Evolutionary conservation across 2,797 vertebrate genomes (phyloP).

Genomic region (Spheniscus humboldti): DNA sequence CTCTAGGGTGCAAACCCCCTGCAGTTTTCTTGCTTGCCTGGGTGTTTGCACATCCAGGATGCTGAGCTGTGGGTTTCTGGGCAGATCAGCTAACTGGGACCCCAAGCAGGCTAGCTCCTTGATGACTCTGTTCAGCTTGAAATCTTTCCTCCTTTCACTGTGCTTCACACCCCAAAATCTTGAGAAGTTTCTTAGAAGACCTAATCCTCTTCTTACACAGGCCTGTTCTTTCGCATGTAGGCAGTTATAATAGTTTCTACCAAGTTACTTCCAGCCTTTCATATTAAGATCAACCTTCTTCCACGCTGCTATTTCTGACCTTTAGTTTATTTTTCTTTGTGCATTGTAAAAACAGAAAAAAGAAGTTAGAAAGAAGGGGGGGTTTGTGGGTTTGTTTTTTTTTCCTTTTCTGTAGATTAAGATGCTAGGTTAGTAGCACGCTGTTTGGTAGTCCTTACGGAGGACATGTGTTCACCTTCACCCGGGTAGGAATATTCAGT

Average conservation of each 20-base stretch:
- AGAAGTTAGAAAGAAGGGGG: background rate
- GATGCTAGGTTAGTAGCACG: background rate
- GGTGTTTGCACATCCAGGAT: background rate
- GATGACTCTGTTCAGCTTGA: background rate
- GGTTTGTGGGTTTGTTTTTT: background rate
- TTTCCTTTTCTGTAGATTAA: background rate
- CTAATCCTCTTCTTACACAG: background rate
- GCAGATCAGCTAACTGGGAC: background rate
- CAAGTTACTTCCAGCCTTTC: background rate
- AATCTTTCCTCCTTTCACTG: background rate
- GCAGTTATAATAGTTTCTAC: background rate
- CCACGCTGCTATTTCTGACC: background rate
- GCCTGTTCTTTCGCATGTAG: background rate
- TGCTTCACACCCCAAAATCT: background rate
- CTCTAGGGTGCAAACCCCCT: background rate
- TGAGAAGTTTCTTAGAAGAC: background rate
- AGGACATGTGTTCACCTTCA: background rate
- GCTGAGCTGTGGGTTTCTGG: background rate
- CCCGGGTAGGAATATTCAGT: background rate
- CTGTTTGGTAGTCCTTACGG: background rate
- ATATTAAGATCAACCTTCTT: background rate
- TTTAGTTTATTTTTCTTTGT: background rate
- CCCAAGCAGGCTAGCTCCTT: background rate
- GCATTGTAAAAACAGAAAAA: background rate
- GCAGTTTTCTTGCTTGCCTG: background rate